Evolutionary conservation across 2,113 vertebrate species (phyloP), one percentile per base, ranked within the genome.

Genomic region (Actenoides lindsayi): DNA sequence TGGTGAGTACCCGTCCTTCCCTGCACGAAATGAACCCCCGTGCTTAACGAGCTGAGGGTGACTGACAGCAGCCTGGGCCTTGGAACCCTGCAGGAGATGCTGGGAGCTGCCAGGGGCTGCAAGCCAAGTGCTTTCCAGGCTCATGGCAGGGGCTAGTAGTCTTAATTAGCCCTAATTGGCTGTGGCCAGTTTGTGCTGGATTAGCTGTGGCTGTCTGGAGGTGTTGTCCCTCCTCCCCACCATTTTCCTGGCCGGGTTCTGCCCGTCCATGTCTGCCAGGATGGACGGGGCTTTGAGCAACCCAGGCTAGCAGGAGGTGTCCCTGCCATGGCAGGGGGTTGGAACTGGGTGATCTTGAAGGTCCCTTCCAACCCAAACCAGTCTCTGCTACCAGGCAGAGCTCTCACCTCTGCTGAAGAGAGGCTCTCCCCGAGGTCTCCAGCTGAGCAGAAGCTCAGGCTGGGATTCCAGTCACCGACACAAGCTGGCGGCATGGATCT

Each of bases 381-480:
- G 2, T 31, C 67, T 2, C 10, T 31, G 59, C 81, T 31, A 5
- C 4, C 5, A 10, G 23, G 33, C 60, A 5, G 31, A 25, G 75
- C 60, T 27, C 16, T 42, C 77, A 7, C 44, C 69, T 51, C 60
- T 53, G 42, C 48, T 20, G 46, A 48, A 48, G 46, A 48, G 56
- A 48, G 50, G 70, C 90, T 54, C 68, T 28, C 3, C 0, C 67
- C 3, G 16, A 5, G 64, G 21, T 37, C 77, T 33, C 70, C 20
- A 5, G n/a, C 69, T 7, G 77, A 44, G 82, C 68, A n/a, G 53
- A 9, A 12, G 64, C 64, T 79, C 44, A 85, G 17, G 1, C 94
- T 94, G 90, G 93, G 92, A 89, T 95, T 96, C 96, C 63, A 30
- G 87, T 83, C 91, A 60, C 94, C 85, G 11, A 77, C 94, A 16